Evolutionary conservation across 2,797 vertebrate genomes (phyloP), one percentile per base, ranked within the genome.

Genomic region (Brotula barbata): DNA sequence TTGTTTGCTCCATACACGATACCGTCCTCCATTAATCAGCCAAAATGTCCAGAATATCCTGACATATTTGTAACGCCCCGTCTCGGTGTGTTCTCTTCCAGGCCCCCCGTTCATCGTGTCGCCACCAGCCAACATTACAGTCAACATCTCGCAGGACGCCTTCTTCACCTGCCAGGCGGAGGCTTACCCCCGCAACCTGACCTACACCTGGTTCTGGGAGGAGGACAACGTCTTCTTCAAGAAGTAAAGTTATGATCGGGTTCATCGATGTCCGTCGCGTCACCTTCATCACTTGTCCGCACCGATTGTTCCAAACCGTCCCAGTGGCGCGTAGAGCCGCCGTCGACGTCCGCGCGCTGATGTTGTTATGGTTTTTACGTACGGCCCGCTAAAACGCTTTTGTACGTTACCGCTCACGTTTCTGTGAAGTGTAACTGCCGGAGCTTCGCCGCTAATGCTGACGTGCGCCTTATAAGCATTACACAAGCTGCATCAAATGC

Each of bases 121-220:
- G 44, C 96, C 96, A 70, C 97, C 97, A 20, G 95, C 95, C 89
- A 99, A 98, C 89, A 97, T 98, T 75, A 98, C 96, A 0, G 96
- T 98, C 77, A 99, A 99, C 93, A 97, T 98, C 87, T 98, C 97
- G 87, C 97, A 98, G 91, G 96, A 98, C 83, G 97, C 96, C 74
- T 93, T 98, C 89, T 96, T 99, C 90, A 98, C 96, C 87, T 99
- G 97, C 92, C 95, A 96, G 88, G 96, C 97, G 0, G 97, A 98
- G 89, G 97, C 97, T 4, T 98, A 98, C 81, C 97, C 97, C 0
- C 95, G 96, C 83, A 99, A 99, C 93, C 91, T 99, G 88, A 98
- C 96, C 62, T 98, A 98, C 89, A 96, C 94, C 88, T 99, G 96
- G 97, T 95, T 96, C 89, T 97, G 96, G 95, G 95, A 97, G 86